A percentile compares a stretch with the other conserved stretches of the same genome.
Evolutionary conservation across 2,797 vertebrate genomes (phyloP).

Genomic region (Poecilia picta): DNA sequence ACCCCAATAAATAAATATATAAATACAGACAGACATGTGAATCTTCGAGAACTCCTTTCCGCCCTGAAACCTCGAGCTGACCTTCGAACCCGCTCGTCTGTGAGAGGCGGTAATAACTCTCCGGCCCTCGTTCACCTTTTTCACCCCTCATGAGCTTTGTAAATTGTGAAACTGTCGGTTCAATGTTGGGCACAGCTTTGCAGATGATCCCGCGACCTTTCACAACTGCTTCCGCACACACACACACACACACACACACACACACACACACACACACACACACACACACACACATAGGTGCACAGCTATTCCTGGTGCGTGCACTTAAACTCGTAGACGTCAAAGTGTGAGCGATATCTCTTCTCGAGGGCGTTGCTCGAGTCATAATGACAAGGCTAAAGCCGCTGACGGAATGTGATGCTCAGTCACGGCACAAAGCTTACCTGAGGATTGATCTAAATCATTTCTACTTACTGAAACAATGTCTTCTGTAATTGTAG

Average conservation of each 20-base stretch:
- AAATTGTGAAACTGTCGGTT: slow-evolving; percentile 23
- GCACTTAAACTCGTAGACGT: slow-evolving; percentile 6
- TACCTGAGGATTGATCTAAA: slow-evolving; percentile 20
- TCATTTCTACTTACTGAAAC: slow-evolving; percentile 32
- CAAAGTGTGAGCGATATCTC: slow-evolving; percentile 1
- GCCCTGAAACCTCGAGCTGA: slow-evolving; percentile 10
- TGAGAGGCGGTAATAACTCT: slow-evolving; percentile 39
- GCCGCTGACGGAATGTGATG: slow-evolving; percentile 24
- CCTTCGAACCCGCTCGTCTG: slow-evolving; percentile 28
- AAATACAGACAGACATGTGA: slow-evolving; percentile 20
- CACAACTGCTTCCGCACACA: neutral
- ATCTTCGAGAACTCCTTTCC: slow-evolving; percentile 18
- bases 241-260: too few relatives aligned
- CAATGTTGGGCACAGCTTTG: slow-evolving; percentile 16
- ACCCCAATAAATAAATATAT: neutral
- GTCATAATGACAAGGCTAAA: slow-evolving; percentile 14
- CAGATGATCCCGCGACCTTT: slow-evolving; percentile 36
- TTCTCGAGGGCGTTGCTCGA: neutral
- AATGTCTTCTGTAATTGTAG: neutral
- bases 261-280: too few relatives aligned
- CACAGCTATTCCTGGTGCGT: neutral
- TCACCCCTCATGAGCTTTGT: slow-evolving; percentile 57
- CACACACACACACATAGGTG: neutral
- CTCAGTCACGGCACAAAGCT: slow-evolving; percentile 5
- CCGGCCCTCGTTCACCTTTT: slow-evolving; percentile 57